phyloP scores from a whole-genome alignment of 2,113 vertebrate species.

The Tyto alba region DNA sequence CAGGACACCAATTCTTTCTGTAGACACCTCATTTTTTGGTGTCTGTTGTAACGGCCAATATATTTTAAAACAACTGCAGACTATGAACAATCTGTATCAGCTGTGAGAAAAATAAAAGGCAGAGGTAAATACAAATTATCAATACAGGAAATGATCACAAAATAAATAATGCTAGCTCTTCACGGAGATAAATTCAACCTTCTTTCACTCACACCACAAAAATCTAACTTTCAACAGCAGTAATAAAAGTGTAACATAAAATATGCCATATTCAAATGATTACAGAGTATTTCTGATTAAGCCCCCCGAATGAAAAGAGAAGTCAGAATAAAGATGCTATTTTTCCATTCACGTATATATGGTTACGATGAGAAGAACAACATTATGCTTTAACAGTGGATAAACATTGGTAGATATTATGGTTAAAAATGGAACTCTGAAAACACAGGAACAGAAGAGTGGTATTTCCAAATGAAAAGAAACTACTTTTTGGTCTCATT shows the following conservation, averaged over 20 bases:
- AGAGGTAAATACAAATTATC: conserved; percentile 2
- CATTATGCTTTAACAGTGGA: neutral
- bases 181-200: neutral
- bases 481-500: neutral
- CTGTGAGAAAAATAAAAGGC: neutral
- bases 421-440: neutral
- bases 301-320: neutral
- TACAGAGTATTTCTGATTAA: neutral
- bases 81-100: neutral
- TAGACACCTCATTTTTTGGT: conserved; percentile 55
- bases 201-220: neutral
- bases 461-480: neutral
- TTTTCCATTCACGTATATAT: neutral
- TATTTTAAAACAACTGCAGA: conserved; percentile 16
- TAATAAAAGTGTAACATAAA: neutral
- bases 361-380: neutral
- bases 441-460: neutral
- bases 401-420: neutral
- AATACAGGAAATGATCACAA: neutral
- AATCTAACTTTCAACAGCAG: neutral
- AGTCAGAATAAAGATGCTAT: neutral
- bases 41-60: neutral
- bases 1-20: conserved; percentile 43
- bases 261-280: neutral
- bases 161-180: conserved; percentile 2